Evolutionary conservation across 2,797 vertebrate species (phyloP).

Genomic region (Babyrousa celebensis): DNA sequence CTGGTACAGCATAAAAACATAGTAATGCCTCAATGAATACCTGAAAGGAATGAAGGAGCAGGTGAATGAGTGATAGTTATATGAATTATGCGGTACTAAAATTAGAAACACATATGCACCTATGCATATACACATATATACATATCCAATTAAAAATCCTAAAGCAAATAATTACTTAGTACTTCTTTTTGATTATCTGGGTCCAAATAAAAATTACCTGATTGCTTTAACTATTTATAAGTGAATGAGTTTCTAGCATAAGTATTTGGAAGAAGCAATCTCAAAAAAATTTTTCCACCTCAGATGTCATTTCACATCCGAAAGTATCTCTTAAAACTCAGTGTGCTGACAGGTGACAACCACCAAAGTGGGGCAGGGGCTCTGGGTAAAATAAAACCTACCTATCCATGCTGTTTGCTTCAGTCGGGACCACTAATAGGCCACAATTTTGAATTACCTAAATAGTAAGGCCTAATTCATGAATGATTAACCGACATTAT

Average conservation of each 20-base stretch:
- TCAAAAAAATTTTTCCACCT: neutral
- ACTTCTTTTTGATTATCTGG: neutral
- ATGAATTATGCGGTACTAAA: neutral
- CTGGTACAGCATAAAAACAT: neutral
- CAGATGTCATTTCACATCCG: neutral
- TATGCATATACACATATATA: neutral
- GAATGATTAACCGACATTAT: neutral
- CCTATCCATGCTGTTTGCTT: neutral
- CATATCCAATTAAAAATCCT: constrained; percentile 16
- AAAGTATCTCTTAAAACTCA: neutral
- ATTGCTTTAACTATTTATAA: constrained; percentile 16
- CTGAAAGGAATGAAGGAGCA: neutral
- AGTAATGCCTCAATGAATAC: neutral
- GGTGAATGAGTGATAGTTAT: neutral
- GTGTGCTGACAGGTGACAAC: neutral
- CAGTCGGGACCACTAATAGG: neutral
- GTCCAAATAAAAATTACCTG: neutral
- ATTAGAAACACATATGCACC: neutral
- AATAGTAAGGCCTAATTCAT: neutral
- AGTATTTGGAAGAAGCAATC: constrained; percentile 28
- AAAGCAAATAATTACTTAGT: constrained; percentile 32
- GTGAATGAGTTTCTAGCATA: neutral
- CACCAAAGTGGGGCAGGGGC: neutral
- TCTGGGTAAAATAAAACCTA: neutral
- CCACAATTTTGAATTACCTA: neutral